Base-by-base conservation (phyloP, 2,888 invertebrate species). In the Parapristionchus giblindavisi region DNA sequence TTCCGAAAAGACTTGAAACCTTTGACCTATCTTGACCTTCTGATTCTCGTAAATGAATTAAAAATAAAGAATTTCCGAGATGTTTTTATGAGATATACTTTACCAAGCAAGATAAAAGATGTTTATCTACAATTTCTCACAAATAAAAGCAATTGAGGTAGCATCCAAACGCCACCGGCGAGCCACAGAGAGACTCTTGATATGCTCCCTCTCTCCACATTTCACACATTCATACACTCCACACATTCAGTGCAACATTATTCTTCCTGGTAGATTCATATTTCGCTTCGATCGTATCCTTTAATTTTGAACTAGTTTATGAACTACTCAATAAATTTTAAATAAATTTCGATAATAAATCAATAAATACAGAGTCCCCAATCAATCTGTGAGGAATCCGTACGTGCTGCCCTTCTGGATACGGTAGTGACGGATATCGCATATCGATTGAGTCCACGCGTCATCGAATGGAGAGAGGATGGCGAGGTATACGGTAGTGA, bases 361-460 rank as follows among this genome's bases (percentile, higher is more conserved):
- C n/a, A n/a, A n/a, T n/a, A n/a, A n/a, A n/a, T n/a, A 32, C 60
- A 83, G 81, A 66, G 77, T 2, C 82, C 84, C 21, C 82, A 84
- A 75, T 73, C 76, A 66, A 77, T 85, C n/a, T 79, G 81, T 68
- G 76, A 92, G 70, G 91, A 92, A 81, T 92, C 93, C 75, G 93
- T 97, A 0, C 91, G 93, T 84, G 94, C 95, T 1, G 93, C 93
- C 82, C 91, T 96, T 54, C 89, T 98, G 77, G 94, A 98, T 87
- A 91, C 92, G 86, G 89, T 96, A 58, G 92, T 93, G 0, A 91
- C 94, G 81, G 94, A 96, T 90, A 91, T 97, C 58, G 97, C 97
- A 0, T 83, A 83, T 60, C 71, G 75, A 54, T 87, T 96, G 3
- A 90, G 91, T 77, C 90, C 89, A 1, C 76, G 79, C 61, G 80